A percentile compares a stretch with the other conserved stretches of the same genome.
Conservation (phyloP, 1,140 invertebrate genomes). For the Bactericera cockerelli region DNA sequence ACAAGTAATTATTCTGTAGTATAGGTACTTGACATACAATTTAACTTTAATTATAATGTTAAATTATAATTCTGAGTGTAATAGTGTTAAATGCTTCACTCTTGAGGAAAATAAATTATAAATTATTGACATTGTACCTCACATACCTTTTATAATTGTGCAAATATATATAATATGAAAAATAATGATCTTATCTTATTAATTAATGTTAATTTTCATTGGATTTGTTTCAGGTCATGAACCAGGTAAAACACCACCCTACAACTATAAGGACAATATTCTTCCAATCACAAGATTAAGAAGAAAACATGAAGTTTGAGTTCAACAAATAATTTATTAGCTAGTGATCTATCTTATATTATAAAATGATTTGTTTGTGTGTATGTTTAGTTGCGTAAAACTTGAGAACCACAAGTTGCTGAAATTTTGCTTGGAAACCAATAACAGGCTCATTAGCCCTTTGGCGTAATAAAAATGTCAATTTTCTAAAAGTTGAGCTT, state of each 20-base stretch:
- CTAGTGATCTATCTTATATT: too few relatives aligned
- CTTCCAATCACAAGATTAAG: slow-evolving; percentile 11
- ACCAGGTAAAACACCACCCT: slow-evolving; percentile 38
- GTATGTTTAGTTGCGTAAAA: too few relatives aligned
- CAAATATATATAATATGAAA: neutral
- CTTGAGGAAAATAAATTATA: neutral
- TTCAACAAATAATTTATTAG: neutral
- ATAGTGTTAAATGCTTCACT: neutral
- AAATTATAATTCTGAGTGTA: too few relatives aligned
- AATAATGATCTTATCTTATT: neutral
- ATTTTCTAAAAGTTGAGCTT: too few relatives aligned
- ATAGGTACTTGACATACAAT: too few relatives aligned
- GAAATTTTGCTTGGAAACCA: too few relatives aligned
- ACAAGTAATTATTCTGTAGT: too few relatives aligned
- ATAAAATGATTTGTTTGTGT: slow-evolving; percentile 11
- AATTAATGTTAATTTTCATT: slow-evolving; percentile 23
- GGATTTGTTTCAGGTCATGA: slow-evolving; percentile 48
- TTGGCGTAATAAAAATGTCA: too few relatives aligned
- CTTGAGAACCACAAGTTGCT: too few relatives aligned
- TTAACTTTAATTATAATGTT: too few relatives aligned
- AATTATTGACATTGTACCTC: neutral
- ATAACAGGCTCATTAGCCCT: too few relatives aligned
- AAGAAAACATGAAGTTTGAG: slow-evolving; percentile 13
- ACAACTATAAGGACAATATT: slow-evolving; percentile 15
- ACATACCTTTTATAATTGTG: neutral